Base-by-base conservation (phyloP, 1,140 invertebrate species). In the Geopemphigus sp. region DNA sequence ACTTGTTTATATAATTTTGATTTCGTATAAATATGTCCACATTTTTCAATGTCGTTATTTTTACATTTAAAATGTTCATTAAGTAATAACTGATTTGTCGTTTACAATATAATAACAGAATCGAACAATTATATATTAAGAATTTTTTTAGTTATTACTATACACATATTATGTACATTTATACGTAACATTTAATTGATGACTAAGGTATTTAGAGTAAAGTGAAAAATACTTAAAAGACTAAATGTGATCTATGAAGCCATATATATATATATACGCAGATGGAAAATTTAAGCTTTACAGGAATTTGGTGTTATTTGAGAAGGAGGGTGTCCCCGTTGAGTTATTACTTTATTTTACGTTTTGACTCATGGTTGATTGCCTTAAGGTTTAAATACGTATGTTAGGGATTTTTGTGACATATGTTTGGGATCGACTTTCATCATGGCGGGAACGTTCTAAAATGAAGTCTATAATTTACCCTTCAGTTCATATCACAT, bases 401-500 rank as follows among this genome's bases (percentile, higher is more conserved):
- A 45, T 39, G n/a, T 57, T 76, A 19, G 4, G 32, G 14, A 61
- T 57, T 76, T 39, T 24, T 22, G 4, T 56, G n/a, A 61, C 73
- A 76, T 57, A 24, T 76, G 73, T 76, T 76, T 45, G 4, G 73
- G 73, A 76, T 76, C 32, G 32, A 76, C 56, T 61, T 76, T 76
- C 73, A 47, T 57, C 22, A 8, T 76, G 12, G 17, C 19, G 10
- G 32, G n/a, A 59, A 76, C 56, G 3, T 76, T 45, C 11, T 22
- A 47, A 47, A 68, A 50, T 50, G 5, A 68, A 47, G 1, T 68
- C 5, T 17, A 22, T 50, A 8, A 39, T 50, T 50, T 26, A 5
- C 19, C 22, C 22, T 39, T 39, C n/a, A 11, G 47, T 45, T 26
- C 24, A 24, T 68, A 47, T 24, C 1, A 8, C 24, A 50, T 68